Percentiles rank a stretch among this genome's conserved stretches.
These are phyloP conservation scores for Phylloscopus trochiloides DNA, from an alignment of 2,113 vertebrate species.

Conservation along the genomic window DNA sequence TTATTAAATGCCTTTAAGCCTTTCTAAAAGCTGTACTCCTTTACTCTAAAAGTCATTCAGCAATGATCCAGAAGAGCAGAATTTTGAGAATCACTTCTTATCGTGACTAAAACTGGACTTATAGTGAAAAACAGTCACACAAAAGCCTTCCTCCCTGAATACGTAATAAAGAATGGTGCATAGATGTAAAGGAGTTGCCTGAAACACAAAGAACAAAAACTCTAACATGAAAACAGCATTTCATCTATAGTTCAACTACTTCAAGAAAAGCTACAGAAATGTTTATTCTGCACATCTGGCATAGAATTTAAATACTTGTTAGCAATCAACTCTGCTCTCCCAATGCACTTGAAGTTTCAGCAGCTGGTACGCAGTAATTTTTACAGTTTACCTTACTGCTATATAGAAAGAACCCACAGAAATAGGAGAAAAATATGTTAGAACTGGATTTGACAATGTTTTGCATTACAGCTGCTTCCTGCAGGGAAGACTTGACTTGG, in stretches of 20 bases:
- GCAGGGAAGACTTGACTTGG: background rate
- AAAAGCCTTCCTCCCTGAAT: background rate
- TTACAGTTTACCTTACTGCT: background rate
- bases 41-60: background rate
- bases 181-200: background rate
- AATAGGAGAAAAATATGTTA: background rate
- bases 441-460: background rate
- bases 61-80: background rate
- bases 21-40: background rate
- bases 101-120: background rate
- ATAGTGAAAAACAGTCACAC: background rate
- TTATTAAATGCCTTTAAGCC: background rate
- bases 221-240: background rate
- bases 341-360: background rate
- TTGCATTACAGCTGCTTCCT: background rate
- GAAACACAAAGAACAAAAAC: background rate
- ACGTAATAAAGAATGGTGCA: background rate
- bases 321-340: background rate
- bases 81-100: background rate
- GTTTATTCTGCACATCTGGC: background rate
- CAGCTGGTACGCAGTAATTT: background rate
- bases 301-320: background rate
- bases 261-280: background rate
- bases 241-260: background rate
- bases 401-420: background rate